Conservation (phyloP, 2,113 vertebrate species). For the Scolopax mira region DNA sequence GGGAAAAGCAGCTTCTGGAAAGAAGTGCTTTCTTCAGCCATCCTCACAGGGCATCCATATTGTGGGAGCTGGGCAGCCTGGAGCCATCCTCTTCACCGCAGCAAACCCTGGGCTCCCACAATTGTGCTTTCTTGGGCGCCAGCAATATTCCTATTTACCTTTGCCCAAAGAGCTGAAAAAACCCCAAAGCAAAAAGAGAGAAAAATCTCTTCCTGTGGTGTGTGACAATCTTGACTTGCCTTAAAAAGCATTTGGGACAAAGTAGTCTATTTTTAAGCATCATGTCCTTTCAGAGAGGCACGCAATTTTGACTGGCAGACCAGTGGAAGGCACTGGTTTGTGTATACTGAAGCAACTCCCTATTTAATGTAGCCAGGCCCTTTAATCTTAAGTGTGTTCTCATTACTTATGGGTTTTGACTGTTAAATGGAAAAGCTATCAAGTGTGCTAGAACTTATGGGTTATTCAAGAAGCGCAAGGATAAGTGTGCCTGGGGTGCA, state of each 20-base stretch:
- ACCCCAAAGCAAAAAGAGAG: background rate
- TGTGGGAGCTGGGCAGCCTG: background rate
- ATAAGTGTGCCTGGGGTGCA: fast-evolving
- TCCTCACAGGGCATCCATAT: background rate
- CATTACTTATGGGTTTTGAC: background rate
- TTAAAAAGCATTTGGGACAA: background rate
- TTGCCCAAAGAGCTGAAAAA: background rate
- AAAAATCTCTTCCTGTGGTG: background rate
- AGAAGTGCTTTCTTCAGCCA: background rate
- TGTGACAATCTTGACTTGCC: background rate
- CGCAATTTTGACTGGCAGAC: background rate
- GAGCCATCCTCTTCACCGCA: background rate
- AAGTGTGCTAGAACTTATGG: background rate
- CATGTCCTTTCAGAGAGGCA: background rate
- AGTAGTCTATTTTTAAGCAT: background rate
- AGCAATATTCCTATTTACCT: background rate
- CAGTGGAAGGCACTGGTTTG: background rate
- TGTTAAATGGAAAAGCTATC: background rate
- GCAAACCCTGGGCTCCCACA: background rate
- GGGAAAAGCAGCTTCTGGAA: background rate
- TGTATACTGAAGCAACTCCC: background rate
- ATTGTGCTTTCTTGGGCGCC: background rate
- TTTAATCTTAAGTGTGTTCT: background rate
- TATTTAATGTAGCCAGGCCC: background rate
- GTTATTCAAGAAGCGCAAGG: background rate